phyloP scores from a whole-genome alignment of 2,113 vertebrate genomes.

The Aptenodytes patagonicus region DNA sequence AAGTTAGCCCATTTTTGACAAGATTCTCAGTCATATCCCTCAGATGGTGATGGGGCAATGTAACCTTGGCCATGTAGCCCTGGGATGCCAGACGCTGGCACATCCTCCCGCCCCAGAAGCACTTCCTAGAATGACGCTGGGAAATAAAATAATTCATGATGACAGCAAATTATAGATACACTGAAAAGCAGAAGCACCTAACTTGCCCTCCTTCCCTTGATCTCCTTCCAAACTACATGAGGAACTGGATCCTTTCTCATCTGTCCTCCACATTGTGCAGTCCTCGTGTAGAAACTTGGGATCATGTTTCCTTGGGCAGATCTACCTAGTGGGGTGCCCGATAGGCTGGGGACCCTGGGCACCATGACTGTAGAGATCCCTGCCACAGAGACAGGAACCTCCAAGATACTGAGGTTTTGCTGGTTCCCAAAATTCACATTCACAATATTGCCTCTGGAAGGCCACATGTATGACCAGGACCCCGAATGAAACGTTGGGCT shows the following conservation, averaged over 20 bases:
- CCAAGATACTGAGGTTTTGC: not conserved
- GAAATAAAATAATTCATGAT: not conserved
- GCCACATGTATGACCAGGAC: not conserved
- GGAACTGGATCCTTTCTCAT: not conserved
- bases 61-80: not conserved
- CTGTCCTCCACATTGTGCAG: not conserved
- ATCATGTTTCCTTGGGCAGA: not conserved
- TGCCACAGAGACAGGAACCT: not conserved
- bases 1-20: not conserved
- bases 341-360: not conserved
- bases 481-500: rapidly evolving
- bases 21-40: not conserved
- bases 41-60: not conserved
- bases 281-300: not conserved
- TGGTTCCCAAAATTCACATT: not conserved
- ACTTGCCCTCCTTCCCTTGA: not conserved
- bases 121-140: not conserved
- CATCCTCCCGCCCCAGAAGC: not conserved
- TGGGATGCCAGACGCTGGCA: not conserved
- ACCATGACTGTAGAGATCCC: not conserved
- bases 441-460: not conserved
- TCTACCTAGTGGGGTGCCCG: not conserved
- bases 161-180: not conserved
- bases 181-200: not conserved
- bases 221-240: not conserved